These are phyloP conservation scores for Montipora capitata DNA, from an alignment of 92 coral and sea anemone genomes.

Conservation along the genomic window DNA sequence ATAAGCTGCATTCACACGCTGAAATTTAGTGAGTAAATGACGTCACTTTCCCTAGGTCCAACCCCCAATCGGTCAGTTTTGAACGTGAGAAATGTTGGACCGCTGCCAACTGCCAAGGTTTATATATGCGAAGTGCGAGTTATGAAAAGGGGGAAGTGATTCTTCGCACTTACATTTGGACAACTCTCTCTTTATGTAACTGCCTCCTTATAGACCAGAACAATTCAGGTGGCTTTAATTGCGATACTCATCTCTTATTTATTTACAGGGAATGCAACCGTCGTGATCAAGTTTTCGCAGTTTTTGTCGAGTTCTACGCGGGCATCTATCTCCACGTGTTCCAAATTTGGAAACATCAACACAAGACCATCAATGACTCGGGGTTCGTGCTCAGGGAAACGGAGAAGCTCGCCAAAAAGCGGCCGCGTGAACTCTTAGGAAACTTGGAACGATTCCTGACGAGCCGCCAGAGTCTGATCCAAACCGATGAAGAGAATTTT, in stretches of 20 bases:
- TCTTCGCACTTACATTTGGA: too few species aligned
- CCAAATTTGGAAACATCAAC: slow-evolving; percentile 96
- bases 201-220: too few species aligned
- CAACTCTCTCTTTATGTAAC: too few species aligned
- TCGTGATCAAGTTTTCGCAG: slow-evolving; percentile 82
- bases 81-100: too few species aligned
- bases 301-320: slow-evolving; percentile 92
- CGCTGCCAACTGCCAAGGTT: too few species aligned
- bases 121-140: too few species aligned
- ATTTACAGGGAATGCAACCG: slow-evolving; percentile 88
- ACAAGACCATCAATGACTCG: slow-evolving; percentile 96
- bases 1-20: too few species aligned
- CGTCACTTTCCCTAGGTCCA: too few species aligned
- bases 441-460: slow-evolving; percentile 82
- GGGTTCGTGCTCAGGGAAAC: slow-evolving; percentile 97
- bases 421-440: slow-evolving; percentile 78
- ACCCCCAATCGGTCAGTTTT: too few species aligned
- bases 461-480: slow-evolving; percentile 82
- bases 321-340: slow-evolving; percentile 86
- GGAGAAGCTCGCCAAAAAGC: slow-evolving; percentile 89
- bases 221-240: too few species aligned
- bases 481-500: slow-evolving; percentile 81
- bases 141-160: too few species aligned
- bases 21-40: too few species aligned
- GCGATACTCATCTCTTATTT: not conserved